Percentiles rank a stretch among this genome's conserved stretches.
These are phyloP conservation scores for Caenorhabditis macrosperma DNA, from an alignment of 2,888 invertebrate genomes.

Conservation along the genomic window DNA sequence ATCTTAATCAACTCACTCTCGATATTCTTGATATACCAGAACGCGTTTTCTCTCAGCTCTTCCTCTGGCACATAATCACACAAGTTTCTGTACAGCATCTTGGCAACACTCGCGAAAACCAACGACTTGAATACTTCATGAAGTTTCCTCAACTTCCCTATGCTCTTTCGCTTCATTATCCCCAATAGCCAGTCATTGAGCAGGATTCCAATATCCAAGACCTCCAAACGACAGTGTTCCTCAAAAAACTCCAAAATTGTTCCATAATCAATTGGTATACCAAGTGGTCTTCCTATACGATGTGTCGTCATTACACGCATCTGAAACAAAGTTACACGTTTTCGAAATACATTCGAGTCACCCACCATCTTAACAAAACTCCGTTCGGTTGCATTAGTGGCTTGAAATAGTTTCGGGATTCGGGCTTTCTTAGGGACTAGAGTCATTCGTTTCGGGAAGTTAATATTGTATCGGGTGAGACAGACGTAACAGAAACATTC, in stretches of 20 bases:
- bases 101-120: constrained; percentile 2
- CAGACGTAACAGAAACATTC: constrained; percentile 14
- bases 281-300: not conserved
- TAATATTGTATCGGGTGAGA: not conserved
- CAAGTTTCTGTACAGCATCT: not conserved
- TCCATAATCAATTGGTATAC: not conserved
- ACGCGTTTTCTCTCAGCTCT: not conserved
- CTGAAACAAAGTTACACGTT: too few species aligned
- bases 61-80: not conserved
- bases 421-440: not conserved
- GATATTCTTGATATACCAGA: not conserved
- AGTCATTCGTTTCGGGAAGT: not conserved
- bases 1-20: not conserved
- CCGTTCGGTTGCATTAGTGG: not conserved
- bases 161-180: not conserved
- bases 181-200: not conserved
- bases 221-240: not conserved
- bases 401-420: not conserved
- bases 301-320: not conserved
- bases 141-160: not conserved
- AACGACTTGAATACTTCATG: constrained; percentile 7
- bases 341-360: not conserved
- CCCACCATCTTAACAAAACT: not conserved
- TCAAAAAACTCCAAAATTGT: constrained; percentile 2
- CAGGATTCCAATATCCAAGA: constrained; percentile 2